phyloP scores from a whole-genome alignment of 1,140 invertebrate genomes.

The Drosophila micromelanica region DNA sequence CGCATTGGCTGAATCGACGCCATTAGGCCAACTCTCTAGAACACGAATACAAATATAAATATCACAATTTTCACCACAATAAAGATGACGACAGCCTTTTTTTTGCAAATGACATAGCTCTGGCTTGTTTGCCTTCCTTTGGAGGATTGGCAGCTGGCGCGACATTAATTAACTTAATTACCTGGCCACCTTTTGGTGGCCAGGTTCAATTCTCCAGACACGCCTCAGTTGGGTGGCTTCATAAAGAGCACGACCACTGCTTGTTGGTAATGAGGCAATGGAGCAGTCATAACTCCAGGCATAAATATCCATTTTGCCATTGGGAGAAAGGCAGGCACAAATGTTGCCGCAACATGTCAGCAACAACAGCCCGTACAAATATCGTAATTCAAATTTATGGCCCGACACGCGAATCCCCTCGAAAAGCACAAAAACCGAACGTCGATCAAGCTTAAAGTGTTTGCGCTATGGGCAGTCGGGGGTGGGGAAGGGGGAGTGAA shows the following conservation, averaged over 20 bases:
- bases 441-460: slow-evolving; percentile 49
- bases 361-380: slow-evolving; percentile 38
- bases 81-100: slow-evolving; percentile 41
- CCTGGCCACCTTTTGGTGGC: slow-evolving; percentile 11
- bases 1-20: slow-evolving; percentile 12
- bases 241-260: slow-evolving; percentile 17
- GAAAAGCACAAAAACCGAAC: slow-evolving; percentile 35
- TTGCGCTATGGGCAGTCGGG: background rate
- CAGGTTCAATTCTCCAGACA: slow-evolving; percentile 34
- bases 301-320: slow-evolving; percentile 42
- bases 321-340: slow-evolving; percentile 24
- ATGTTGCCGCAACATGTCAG: slow-evolving; percentile 53
- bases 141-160: slow-evolving; percentile 43
- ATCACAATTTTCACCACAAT: slow-evolving; percentile 27
- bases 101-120: background rate
- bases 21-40: slow-evolving; percentile 14
- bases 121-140: background rate
- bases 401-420: slow-evolving; percentile 45
- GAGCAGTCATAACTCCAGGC: slow-evolving; percentile 39
- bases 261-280: slow-evolving; percentile 42
- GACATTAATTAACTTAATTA: slow-evolving; percentile 58
- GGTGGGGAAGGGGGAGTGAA: background rate
- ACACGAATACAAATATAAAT: background rate
- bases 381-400: slow-evolving; percentile 59
- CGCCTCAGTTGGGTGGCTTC: slow-evolving; percentile 43